A percentile compares a stretch with the other conserved stretches of the same genome.
phyloP scores from a whole-genome alignment of 2,113 vertebrate species.

The Chamaea fasciata region DNA sequence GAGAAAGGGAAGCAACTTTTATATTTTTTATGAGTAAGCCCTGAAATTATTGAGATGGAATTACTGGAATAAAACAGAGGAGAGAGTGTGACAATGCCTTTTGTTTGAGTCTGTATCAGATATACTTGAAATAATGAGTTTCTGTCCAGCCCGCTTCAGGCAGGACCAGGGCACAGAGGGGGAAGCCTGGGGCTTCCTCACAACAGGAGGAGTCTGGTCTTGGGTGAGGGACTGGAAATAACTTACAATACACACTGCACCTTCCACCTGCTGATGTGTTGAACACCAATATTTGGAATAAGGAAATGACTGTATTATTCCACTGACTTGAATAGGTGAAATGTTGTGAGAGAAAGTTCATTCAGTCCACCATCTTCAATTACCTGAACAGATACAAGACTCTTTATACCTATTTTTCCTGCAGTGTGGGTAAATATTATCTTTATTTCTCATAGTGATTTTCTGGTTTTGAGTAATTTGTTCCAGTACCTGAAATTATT shows the following conservation, averaged over 20 bases:
- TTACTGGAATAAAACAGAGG: neutral
- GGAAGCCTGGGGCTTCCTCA: neutral
- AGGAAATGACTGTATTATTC: neutral
- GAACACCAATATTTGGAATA: neutral
- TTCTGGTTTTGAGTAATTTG: neutral
- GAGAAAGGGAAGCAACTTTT: neutral
- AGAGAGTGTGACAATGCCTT: neutral
- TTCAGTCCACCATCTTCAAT: neutral
- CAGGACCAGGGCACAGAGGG: neutral
- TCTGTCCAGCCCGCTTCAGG: neutral
- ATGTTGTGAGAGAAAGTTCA: neutral
- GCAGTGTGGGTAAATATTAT: neutral
- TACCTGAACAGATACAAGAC: neutral
- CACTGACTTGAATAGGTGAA: neutral
- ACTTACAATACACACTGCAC: neutral
- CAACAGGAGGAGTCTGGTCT: neutral
- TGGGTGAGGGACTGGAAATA: neutral
- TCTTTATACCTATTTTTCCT: neutral
- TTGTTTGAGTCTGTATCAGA: neutral
- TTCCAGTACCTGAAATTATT: neutral
- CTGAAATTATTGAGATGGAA: neutral
- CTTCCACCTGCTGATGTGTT: neutral
- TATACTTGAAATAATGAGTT: neutral
- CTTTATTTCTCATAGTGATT: neutral
- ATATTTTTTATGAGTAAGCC: neutral